Percentiles rank a stretch among this genome's conserved stretches.
Conservation (phyloP, 2,113 vertebrate genomes). For the Eretmochelys imbricata region DNA sequence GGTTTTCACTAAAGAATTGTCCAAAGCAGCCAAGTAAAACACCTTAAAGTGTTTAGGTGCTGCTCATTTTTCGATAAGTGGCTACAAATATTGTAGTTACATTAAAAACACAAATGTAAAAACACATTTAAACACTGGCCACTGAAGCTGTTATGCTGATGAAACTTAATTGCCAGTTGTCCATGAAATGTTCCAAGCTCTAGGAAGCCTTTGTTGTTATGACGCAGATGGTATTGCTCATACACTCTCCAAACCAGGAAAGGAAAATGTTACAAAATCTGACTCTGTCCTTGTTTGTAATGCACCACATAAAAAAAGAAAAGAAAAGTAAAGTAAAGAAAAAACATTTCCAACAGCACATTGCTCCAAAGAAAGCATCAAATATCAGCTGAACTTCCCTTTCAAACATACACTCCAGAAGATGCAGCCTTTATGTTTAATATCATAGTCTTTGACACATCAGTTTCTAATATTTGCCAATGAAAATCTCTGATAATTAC, state of each 20-base stretch:
- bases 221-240: not conserved
- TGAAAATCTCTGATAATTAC: not conserved
- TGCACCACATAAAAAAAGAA: not conserved
- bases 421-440: not conserved
- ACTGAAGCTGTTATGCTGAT: not conserved
- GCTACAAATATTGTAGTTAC: slow-evolving; percentile 6
- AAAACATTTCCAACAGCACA: not conserved
- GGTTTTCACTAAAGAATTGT: not conserved
- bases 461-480: not conserved
- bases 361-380: not conserved
- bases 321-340: too few relatives aligned
- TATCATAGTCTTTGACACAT: not conserved
- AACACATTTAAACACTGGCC: slow-evolving; percentile 33
- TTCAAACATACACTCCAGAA: not conserved
- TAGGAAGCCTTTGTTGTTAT: not conserved
- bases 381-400: not conserved
- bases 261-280: not conserved
- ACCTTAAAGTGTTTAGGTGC: slow-evolving; percentile 2
- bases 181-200: slow-evolving; percentile 8
- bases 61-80: not conserved
- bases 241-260: not conserved
- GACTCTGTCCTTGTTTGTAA: not conserved
- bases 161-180: slow-evolving; percentile 66
- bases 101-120: slow-evolving; percentile 27
- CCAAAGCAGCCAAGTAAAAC: not conserved